Conservation (phyloP, 2,888 invertebrate species). For the Amblyteles armatorius region DNA sequence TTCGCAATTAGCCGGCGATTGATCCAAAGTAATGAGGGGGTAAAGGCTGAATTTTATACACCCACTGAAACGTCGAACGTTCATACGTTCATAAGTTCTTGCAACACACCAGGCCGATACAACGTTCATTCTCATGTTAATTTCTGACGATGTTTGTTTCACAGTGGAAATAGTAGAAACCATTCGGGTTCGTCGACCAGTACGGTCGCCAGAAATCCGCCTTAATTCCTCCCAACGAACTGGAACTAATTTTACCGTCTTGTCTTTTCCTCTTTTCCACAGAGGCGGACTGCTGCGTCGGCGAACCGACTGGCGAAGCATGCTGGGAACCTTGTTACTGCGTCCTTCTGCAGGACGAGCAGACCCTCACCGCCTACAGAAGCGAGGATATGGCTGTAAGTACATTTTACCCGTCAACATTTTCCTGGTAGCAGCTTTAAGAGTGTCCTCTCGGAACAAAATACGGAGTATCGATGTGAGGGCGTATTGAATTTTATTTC, state of each 20-base stretch:
- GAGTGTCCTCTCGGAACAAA: too few relatives aligned
- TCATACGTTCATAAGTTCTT: constrained; percentile 8
- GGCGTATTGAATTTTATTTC: too few relatives aligned
- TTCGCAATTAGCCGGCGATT: constrained; percentile 51
- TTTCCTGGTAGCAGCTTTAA: too few relatives aligned
- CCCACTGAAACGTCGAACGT: constrained; percentile 9
- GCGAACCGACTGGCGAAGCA: constrained; percentile 86
- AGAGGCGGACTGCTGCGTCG: constrained; percentile 85
- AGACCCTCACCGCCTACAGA: constrained; percentile 91
- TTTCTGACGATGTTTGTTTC: too few relatives aligned
- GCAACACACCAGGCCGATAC: too few relatives aligned
- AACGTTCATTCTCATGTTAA: too few relatives aligned
- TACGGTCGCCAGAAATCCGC: too few relatives aligned
- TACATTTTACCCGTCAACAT: constrained; percentile 73
- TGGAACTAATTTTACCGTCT: constrained; percentile 37
- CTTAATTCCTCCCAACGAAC: background rate
- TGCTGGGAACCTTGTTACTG: constrained; percentile 93
- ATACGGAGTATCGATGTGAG: too few relatives aligned
- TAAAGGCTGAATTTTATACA: constrained; percentile 22
- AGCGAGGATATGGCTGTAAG: constrained; percentile 93
- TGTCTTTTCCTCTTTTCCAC: constrained; percentile 67
- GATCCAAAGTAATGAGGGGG: constrained; percentile 32
- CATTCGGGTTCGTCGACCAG: too few relatives aligned
- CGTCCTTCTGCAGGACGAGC: constrained; percentile 91
- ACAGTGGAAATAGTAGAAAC: too few relatives aligned